A percentile compares a stretch with the other conserved stretches of the same genome.
phyloP scores from a whole-genome alignment of 2,113 vertebrate genomes.

The Pongo pygmaeus region DNA sequence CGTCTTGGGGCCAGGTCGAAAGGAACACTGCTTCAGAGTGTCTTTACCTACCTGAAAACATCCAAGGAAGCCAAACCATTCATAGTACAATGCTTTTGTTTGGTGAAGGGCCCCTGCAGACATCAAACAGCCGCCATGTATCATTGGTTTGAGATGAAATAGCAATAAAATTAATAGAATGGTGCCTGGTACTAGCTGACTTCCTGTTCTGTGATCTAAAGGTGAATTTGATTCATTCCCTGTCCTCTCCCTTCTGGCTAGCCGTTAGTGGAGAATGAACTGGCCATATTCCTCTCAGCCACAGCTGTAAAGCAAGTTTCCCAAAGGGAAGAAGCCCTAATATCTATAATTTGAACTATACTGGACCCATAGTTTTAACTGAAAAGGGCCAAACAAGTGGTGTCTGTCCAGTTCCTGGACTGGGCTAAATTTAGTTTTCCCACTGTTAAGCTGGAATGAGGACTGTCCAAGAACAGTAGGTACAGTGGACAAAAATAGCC shows the following conservation, averaged over 20 bases:
- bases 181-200: background rate
- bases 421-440: slow-evolving; percentile 20
- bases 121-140: background rate
- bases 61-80: background rate
- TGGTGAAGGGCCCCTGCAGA: background rate
- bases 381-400: background rate
- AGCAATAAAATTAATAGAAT: background rate
- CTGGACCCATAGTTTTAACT: slow-evolving; percentile 19
- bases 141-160: background rate
- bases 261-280: background rate
- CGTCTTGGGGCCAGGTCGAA: background rate
- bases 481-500: slow-evolving; percentile 16
- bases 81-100: background rate
- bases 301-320: background rate
- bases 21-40: background rate
- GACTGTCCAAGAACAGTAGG: background rate
- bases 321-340: background rate
- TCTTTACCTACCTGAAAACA: background rate
- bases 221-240: background rate
- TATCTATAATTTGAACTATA: background rate
- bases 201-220: background rate
- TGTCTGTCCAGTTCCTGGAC: background rate
- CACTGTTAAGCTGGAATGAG: background rate
- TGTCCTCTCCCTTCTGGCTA: background rate
- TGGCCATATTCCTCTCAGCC: background rate